Conservation (phyloP, 2,113 vertebrate species). For the Heliornis fulica region DNA sequence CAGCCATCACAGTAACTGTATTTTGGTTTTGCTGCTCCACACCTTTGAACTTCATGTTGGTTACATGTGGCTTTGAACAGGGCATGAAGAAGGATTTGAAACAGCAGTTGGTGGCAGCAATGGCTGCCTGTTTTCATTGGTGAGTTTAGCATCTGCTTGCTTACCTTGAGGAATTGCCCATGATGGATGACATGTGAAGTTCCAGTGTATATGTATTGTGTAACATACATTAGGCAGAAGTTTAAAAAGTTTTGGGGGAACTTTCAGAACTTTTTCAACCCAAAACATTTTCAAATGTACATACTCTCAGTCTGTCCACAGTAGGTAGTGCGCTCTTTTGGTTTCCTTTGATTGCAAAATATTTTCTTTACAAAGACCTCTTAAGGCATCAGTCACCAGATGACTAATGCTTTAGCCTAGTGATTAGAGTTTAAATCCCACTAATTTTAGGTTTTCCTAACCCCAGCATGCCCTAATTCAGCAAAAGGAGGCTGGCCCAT, state of each 20-base stretch:
- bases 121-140: not conserved
- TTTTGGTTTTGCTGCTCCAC: not conserved
- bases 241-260: not conserved
- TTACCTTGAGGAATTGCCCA: not conserved
- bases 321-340: not conserved
- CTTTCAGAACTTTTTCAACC: not conserved
- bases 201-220: not conserved
- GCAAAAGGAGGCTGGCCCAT: not conserved
- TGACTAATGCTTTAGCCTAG: not conserved
- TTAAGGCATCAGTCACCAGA: not conserved
- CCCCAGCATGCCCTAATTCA: constrained; percentile 18
- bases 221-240: not conserved
- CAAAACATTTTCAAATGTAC: not conserved
- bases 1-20: not conserved
- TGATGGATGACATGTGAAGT: not conserved
- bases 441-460: constrained; percentile 61
- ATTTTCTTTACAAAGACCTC: not conserved
- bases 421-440: constrained; percentile 40
- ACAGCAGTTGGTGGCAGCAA: not conserved
- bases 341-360: not conserved
- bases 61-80: not conserved
- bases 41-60: not conserved
- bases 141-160: not conserved
- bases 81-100: not conserved
- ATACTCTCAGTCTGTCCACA: not conserved